Evolutionary conservation across 2,113 vertebrate genomes (phyloP).

Genomic region (Antechinus flavipes): DNA sequence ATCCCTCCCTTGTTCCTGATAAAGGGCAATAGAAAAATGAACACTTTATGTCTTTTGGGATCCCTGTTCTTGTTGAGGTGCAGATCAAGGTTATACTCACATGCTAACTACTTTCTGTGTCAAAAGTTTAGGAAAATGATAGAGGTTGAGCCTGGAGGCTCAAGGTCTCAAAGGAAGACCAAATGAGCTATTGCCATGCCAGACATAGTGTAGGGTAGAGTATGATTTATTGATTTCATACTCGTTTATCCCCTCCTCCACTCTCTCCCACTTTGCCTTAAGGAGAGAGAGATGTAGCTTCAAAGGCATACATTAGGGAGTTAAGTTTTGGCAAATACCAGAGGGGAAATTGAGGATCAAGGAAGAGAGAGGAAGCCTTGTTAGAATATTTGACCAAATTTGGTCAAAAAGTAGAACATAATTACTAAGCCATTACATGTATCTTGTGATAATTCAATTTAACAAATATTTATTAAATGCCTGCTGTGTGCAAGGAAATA

Average conservation of each 20-base stretch:
- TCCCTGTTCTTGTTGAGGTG: not conserved
- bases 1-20: not conserved
- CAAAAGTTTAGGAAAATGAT: not conserved
- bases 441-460: not conserved
- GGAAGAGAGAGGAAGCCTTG: not conserved
- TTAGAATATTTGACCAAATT: not conserved
- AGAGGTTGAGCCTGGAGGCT: not conserved
- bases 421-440: not conserved
- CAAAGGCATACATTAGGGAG: not conserved
- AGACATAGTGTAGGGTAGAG: not conserved
- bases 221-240: not conserved
- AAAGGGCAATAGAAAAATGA: not conserved
- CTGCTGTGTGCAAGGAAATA: not conserved
- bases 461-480: not conserved
- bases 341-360: not conserved
- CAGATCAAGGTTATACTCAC: not conserved
- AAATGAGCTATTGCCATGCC: rapidly evolving
- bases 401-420: not conserved
- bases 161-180: not conserved
- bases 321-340: not conserved
- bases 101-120: not conserved
- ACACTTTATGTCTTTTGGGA: not conserved
- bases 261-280: not conserved
- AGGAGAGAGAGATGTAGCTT: not conserved
- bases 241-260: too few relatives aligned